These are phyloP conservation scores for Scartelaos histophorus DNA, from an alignment of 2,113 vertebrate genomes.

Conservation along the genomic window DNA sequence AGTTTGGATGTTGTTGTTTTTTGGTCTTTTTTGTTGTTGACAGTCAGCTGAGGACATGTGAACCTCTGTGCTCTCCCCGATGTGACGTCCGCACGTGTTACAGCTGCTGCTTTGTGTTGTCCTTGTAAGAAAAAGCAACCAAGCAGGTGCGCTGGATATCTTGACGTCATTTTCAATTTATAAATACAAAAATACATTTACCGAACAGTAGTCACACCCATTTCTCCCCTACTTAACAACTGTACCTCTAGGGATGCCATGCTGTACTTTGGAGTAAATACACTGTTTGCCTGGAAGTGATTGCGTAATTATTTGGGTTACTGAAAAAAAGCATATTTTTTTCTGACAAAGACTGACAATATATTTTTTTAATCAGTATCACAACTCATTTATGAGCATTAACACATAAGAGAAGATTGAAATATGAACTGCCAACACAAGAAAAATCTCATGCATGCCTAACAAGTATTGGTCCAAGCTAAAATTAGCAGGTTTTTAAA, in stretches of 20 bases:
- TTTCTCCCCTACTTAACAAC: conserved; percentile 15
- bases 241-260: background rate
- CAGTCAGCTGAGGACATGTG: conserved; percentile 6
- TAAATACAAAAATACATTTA: conserved; percentile 6
- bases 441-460: no score
- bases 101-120: background rate
- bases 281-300: background rate
- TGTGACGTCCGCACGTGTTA: conserved; percentile 20
- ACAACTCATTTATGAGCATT: no score
- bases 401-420: no score
- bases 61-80: conserved; percentile 2
- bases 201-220: conserved; percentile 39
- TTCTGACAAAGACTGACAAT: background rate
- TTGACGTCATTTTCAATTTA: conserved; percentile 32
- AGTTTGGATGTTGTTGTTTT: background rate
- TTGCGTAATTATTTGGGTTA: background rate
- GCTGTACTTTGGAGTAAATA: background rate
- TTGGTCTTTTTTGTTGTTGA: conserved; percentile 21
- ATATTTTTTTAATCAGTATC: no score
- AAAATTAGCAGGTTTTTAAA: no score
- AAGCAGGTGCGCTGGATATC: conserved; percentile 11
- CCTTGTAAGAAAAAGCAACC: conserved; percentile 5
- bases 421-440: no score
- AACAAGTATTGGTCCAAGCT: no score
- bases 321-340: background rate